These are phyloP conservation scores for Mobula birostris DNA, from an alignment of 2,113 vertebrate species.

Conservation along the genomic window DNA sequence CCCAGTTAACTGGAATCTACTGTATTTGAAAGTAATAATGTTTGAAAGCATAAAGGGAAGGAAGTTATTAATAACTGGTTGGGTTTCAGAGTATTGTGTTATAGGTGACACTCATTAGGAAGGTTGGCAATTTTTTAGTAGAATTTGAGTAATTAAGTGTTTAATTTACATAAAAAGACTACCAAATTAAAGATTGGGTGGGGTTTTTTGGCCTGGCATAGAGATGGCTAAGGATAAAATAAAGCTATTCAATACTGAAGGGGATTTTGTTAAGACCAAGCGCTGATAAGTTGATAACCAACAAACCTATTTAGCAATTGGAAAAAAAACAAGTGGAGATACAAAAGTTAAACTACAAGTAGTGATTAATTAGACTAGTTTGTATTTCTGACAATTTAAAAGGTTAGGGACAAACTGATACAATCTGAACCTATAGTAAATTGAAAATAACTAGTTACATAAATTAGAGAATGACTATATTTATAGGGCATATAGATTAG, in stretches of 20 bases:
- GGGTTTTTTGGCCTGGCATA: neutral
- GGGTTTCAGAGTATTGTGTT: neutral
- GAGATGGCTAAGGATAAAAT: neutral
- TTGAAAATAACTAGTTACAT: too few relatives aligned
- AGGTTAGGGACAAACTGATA: too few relatives aligned
- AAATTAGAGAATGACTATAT: too few relatives aligned
- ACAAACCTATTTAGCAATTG: neutral
- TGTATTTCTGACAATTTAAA: too few relatives aligned
- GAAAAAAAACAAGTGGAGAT: neutral
- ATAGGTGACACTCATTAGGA: neutral
- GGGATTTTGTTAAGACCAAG: neutral
- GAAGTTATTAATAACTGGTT: slow-evolving; percentile 13
- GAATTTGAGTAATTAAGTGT: neutral
- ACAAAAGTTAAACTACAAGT: neutral
- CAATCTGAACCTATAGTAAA: too few relatives aligned
- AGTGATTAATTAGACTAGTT: too few relatives aligned
- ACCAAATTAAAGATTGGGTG: neutral
- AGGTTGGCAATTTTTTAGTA: neutral
- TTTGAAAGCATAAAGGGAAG: neutral
- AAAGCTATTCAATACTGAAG: neutral
- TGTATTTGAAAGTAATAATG: too few relatives aligned
- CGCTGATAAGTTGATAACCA: neutral
- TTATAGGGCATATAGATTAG: too few relatives aligned
- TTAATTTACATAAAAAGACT: neutral
- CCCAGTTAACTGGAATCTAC: too few relatives aligned